phyloP scores from a whole-genome alignment of 2,113 vertebrate species.

The Pelecanus crispus region DNA sequence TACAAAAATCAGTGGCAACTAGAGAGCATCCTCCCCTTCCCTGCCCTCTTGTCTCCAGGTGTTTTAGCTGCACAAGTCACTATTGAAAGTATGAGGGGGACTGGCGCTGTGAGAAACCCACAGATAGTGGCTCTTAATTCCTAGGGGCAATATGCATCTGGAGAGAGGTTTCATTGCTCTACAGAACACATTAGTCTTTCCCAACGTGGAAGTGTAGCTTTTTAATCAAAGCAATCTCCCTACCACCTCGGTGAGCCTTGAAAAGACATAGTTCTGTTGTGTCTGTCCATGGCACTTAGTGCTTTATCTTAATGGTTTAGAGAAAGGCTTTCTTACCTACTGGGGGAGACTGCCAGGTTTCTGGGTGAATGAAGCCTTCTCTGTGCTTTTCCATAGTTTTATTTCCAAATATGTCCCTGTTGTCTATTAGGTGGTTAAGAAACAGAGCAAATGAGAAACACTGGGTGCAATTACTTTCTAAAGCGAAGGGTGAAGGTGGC shows the following conservation, averaged over 20 bases:
- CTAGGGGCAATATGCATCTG: accelerated
- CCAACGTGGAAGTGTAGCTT: not conserved
- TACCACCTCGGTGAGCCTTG: not conserved
- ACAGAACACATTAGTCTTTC: not conserved
- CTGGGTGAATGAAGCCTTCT: not conserved
- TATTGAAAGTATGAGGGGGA: not conserved
- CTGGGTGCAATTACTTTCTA: not conserved
- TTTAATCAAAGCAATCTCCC: not conserved
- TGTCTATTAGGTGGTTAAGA: not conserved
- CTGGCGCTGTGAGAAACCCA: not conserved
- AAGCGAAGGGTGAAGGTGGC: not conserved
- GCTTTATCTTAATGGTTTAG: not conserved
- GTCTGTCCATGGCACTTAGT: not conserved
- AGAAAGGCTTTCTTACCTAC: not conserved
- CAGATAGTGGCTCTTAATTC: not conserved
- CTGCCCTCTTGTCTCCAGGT: not conserved
- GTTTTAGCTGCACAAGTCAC: accelerated
- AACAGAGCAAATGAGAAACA: not conserved
- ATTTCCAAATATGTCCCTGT: not conserved
- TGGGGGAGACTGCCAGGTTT: not conserved
- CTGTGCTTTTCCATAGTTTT: not conserved
- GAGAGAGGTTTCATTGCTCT: not conserved
- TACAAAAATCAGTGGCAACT: not conserved
- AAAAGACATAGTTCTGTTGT: not conserved
- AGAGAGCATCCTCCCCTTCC: not conserved